These are phyloP conservation scores for Hydrozoanthus tunicans DNA, from an alignment of 64 coral and sea anemone species.

Conservation along the genomic window DNA sequence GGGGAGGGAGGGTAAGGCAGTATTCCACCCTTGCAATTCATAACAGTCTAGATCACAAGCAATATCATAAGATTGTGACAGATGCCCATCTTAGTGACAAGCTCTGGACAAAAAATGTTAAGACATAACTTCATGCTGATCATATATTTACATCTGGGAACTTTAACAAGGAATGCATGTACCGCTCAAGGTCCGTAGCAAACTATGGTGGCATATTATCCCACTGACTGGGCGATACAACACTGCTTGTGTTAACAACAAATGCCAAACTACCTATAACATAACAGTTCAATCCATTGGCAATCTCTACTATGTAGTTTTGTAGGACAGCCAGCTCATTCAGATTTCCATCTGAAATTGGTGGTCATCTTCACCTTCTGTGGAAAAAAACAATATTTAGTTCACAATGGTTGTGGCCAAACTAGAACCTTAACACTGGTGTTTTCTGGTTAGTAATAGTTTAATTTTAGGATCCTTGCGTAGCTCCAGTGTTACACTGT, in stretches of 20 bases:
- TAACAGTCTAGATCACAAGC: not conserved
- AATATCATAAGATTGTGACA: not conserved
- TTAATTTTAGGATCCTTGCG: too few relatives aligned
- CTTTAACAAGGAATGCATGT: constrained; percentile 35
- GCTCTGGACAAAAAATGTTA: not conserved
- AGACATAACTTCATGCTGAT: constrained; percentile 9
- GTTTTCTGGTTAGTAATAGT: too few relatives aligned
- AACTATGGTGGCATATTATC: not conserved
- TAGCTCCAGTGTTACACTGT: too few relatives aligned
- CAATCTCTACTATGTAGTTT: not conserved
- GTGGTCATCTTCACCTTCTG: constrained; percentile 62
- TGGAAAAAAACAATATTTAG: not conserved
- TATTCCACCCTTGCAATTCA: not conserved
- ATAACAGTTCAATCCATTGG: constrained; percentile 20
- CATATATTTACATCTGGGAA: constrained; percentile 42
- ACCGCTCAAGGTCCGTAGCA: not conserved
- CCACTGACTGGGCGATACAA: constrained; percentile 26
- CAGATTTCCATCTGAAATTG: constrained; percentile 91
- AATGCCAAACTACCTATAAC: constrained; percentile 31
- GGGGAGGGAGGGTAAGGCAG: not conserved
- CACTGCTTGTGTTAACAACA: constrained; percentile 40
- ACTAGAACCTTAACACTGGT: too few relatives aligned
- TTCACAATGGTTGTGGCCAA: too few relatives aligned
- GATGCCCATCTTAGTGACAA: not conserved
- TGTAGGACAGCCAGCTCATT: not conserved